phyloP scores from a whole-genome alignment of 2,888 invertebrate species.

The Platerodrilus igneus region DNA sequence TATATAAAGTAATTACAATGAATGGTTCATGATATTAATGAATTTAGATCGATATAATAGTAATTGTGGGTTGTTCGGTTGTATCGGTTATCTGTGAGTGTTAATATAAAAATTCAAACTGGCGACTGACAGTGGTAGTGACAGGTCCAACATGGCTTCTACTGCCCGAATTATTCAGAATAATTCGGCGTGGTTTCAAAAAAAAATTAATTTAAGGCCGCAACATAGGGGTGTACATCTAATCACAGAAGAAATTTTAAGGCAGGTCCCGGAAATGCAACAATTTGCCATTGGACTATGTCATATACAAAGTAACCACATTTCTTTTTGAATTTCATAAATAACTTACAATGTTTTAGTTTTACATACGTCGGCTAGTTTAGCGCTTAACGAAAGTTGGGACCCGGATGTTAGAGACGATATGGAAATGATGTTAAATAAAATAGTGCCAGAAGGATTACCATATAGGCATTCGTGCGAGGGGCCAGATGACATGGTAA shows the following conservation, averaged over 20 bases:
- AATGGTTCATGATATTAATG: constrained; percentile 68
- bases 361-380: constrained; percentile 95
- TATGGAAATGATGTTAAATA: constrained; percentile 99
- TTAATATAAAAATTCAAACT: constrained; percentile 40
- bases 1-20: constrained; percentile 48
- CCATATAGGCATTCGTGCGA: constrained; percentile 96
- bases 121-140: constrained; percentile 47
- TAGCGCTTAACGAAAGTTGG: constrained; percentile 97
- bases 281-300: constrained; percentile 94
- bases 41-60: constrained; percentile 54
- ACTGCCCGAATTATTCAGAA: constrained; percentile 85
- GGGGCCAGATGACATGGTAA: constrained; percentile 98
- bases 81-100: constrained; percentile 41
- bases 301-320: constrained; percentile 86
- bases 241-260: constrained; percentile 92
- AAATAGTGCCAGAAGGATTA: constrained; percentile 95
- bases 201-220: constrained; percentile 92
- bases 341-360: constrained; percentile 60
- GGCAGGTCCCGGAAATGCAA: constrained; percentile 89
- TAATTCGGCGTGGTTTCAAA: constrained; percentile 97
- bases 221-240: constrained; percentile 96
- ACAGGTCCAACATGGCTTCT: constrained; percentile 72
- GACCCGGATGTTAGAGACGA: constrained; percentile 96
- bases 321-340: neutral
- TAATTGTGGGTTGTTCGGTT: constrained; percentile 39